Evolutionary conservation across 2,888 invertebrate species (phyloP), one percentile per base, ranked within the genome.

Genomic region (Seira sanloemensis): DNA sequence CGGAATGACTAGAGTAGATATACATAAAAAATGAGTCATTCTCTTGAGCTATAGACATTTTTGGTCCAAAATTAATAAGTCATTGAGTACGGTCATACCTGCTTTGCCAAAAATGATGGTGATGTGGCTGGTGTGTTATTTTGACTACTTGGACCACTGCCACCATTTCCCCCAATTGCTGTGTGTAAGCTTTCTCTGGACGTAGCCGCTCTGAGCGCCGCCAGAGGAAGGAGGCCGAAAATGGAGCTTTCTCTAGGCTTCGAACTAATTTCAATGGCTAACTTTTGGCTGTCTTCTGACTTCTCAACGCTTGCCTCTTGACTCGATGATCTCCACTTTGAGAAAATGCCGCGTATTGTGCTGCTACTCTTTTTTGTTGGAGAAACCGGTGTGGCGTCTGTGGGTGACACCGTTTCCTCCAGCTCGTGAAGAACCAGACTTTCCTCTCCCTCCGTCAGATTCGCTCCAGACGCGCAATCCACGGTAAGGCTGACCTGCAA

Each of bases 401-500:
- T 77, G 9, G 86, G 88, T 16, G 88, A 88, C 21, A 78, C 77
- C 69, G 77, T 87, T 73, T 84, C 88, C 75, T 89, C 89, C 76
- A 88, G 67, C 77, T 89, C 89, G 37, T 89, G 89, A 2, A 89
- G 68, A 19, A 89, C 84, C 19, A 83, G 73, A 76, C 80, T 86
- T n/a, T 88, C 88, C 26, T 88, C 88, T 12, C 87, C 88, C 73
- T 89, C 89, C 0, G 77, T 67, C 9, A 86, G 85, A 75, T 88
- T 88, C 7, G 83, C 37, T 25, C 87, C 89, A 0, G 89, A 89
- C 4, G 90, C 90, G 86, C 91, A 91, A 88, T 91, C 91, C 68
- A 91, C 90, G 12, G 91, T 91, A 79, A 91, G 89, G 88, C 91
- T 91, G 78, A 91, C 91, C 91, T 91, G 12, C 0, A 26, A 65